Conservation (phyloP, 2,113 vertebrate genomes). For the Eurystomus gularis region DNA sequence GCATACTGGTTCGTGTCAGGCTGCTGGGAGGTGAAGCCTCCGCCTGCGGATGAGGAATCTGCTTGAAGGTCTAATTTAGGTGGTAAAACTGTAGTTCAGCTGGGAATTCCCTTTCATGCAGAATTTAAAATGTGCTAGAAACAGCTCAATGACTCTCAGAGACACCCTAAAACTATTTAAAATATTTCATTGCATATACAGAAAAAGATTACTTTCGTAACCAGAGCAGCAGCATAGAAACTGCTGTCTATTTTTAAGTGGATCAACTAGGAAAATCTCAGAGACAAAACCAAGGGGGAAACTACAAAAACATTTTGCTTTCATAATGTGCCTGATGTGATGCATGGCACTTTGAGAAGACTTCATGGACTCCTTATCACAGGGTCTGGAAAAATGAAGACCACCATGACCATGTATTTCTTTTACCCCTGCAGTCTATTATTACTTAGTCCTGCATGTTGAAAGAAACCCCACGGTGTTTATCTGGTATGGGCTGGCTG, state of each 20-base stretch:
- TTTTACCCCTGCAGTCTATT: neutral
- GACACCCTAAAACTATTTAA: neutral
- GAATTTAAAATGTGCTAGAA: neutral
- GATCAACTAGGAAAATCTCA: neutral
- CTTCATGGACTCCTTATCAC: neutral
- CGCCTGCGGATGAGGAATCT: neutral
- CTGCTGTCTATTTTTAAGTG: neutral
- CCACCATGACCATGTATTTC: neutral
- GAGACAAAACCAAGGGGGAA: neutral
- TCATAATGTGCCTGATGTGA: neutral
- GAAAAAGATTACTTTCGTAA: neutral
- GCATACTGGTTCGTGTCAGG: constrained; percentile 54
- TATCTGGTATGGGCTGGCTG: neutral
- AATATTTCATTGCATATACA: neutral
- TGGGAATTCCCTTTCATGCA: constrained; percentile 27
- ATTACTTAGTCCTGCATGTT: neutral
- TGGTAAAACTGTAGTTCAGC: neutral
- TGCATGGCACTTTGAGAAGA: neutral
- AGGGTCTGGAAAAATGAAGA: neutral
- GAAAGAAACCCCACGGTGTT: neutral
- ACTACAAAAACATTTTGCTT: neutral
- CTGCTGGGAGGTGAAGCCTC: constrained; percentile 8
- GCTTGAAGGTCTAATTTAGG: constrained; percentile 25
- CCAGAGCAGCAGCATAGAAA: neutral
- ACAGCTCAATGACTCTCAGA: neutral